Evolutionary conservation across 2,888 invertebrate genomes (phyloP), one percentile per base, ranked within the genome.

Genomic region (Tetrapedia diversipes): DNA sequence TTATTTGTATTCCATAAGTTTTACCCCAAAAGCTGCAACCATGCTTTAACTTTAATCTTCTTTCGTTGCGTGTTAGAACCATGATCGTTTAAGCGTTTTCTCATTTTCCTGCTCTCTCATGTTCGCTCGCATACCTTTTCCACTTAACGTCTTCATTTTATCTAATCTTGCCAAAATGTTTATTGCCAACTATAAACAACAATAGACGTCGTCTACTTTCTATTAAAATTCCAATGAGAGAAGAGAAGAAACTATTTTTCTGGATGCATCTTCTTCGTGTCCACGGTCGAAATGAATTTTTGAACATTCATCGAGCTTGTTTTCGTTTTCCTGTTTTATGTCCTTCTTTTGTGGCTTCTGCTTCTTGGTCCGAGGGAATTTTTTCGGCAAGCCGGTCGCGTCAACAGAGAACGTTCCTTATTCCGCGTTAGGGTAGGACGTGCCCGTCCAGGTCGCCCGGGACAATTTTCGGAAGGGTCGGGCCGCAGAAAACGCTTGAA

Each of bases 401-500:
- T 8, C 10, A 22, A 39, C 29, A 53, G 37, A 24, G 72, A 61
- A 29, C 27, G 14, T 51, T 57, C 29, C 63, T 82, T 56, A 57
- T 76, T 69, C 57, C 51, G 70, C 56, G 63, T 67, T 70, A 67
- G 37, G 81, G 66, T 72, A 72, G 65, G 79, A 66, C 63, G 59
- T 41, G 72, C 61, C 57, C 29, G 51, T 49, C 49, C 61, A 73
- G 65, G 67, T 76, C 76, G 69, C 60, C 60, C 56, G 47, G 74
- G 72, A 82, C 80, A 80, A 80, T 82, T 82, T 82, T 82, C 72
- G 63, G 67, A 60, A 80, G 85, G 82, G 82, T 85, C 77, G 81
- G 37, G 78, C 59, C 77, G 79, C 77, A 81, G 85, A 87, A 86
- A 86, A 82, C 80, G 82, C 72, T 82, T 72, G 70, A 85, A 85